phyloP scores from a whole-genome alignment of 2,888 invertebrate genomes.

The Malthinus flaveolus region DNA sequence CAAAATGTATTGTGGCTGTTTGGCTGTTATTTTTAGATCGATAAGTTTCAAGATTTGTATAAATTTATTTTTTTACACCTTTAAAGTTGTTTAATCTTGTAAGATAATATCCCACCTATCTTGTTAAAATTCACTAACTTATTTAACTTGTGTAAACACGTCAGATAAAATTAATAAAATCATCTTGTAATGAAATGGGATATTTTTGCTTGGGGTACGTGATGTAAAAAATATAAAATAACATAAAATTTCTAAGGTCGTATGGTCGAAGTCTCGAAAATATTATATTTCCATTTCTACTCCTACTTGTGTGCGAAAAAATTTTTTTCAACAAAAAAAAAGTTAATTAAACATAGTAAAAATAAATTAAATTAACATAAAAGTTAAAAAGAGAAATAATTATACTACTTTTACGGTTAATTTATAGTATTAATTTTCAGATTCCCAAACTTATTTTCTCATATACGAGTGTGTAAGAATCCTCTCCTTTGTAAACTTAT shows the following conservation, averaged over 20 bases:
- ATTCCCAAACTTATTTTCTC: constrained; percentile 30
- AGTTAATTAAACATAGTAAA: no score
- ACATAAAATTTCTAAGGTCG: constrained; percentile 19
- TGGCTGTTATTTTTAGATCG: constrained; percentile 1
- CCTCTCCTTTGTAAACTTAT: constrained; percentile 13
- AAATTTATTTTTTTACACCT: constrained; percentile 6
- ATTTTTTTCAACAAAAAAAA: no score
- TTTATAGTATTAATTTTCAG: constrained; percentile 38
- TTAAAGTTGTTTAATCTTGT: constrained; percentile 17
- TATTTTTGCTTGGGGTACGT: constrained; percentile 28
- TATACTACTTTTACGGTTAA: constrained; percentile 13
- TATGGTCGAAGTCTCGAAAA: constrained; percentile 7
- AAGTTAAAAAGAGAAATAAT: neutral
- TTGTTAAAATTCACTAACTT: constrained; percentile 28
- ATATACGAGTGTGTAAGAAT: constrained; percentile 19
- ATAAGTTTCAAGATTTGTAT: constrained; percentile 1
- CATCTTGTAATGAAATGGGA: constrained; percentile 31
- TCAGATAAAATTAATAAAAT: constrained; percentile 32
- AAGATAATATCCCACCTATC: constrained; percentile 19
- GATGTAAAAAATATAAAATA: constrained; percentile 14
- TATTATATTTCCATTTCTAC: constrained; percentile 1
- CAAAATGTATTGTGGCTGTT: no score
- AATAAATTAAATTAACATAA: neutral
- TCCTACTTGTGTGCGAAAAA: neutral
- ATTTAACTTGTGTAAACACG: constrained; percentile 34